Evolutionary conservation across 2,888 invertebrate species (phyloP), one percentile per base, ranked within the genome.

Genomic region (Meghimatium bilineatum): DNA sequence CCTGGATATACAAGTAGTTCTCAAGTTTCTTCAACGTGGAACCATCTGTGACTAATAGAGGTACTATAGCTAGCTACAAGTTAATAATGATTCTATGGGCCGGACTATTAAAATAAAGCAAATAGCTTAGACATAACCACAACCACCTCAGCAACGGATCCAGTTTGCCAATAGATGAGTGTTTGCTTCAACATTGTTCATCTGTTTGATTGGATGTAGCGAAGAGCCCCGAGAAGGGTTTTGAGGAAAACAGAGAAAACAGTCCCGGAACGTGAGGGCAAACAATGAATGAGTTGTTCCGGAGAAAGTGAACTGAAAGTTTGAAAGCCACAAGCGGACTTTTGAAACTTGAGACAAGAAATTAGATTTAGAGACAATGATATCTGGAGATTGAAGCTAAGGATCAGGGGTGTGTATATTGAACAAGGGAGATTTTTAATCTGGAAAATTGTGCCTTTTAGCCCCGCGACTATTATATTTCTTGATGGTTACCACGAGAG

Each of bases 211-310:
- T 26, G 72, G 49, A 44, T 72, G 72, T 72, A 44, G 72, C 72
- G 36, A 72, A 20, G n/a, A 34, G n/a, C 12, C 29, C 44, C 49
- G 44, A 2, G n/a, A 49, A n/a, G 49, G 49, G 14, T 44, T 72
- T 72, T n/a, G 49, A 44, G 72, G n/a, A 72, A 72, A 72, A 72
- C 72, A 44, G 49, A 49, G 72, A 72, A 44, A 72, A 44, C 72
- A 32, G 26, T 71, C 26, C n/a, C 23, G 14, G 72, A 72, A 49
- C 72, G 72, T 72, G 72, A n/a, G n/a, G 49, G 49, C 49, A 72
- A 72, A 72, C 72, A 72, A 72, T 29, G 72, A 72, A 44, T 10
- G 49, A 29, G 29, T 26, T 12, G 44, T 49, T n/a, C 14, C 29
- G 49, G 44, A 49, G 72, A 72, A 72, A 72, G 44, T 49, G 17